phyloP scores from a whole-genome alignment of 1,140 invertebrate genomes.

The Euborellia annulipes region DNA sequence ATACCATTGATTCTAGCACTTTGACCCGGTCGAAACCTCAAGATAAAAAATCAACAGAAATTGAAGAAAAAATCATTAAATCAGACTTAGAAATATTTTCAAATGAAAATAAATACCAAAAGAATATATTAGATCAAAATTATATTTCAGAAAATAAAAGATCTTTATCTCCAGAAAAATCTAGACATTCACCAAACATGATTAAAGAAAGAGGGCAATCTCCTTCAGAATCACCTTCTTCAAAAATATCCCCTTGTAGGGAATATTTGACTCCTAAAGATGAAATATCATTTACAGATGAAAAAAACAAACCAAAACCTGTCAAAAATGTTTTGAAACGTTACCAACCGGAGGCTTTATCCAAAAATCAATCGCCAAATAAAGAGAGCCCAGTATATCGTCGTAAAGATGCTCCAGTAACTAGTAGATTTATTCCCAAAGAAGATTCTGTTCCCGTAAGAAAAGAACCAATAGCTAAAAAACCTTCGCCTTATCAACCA shows the following conservation, averaged over 20 bases:
- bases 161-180: neutral
- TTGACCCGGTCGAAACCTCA: too few species aligned
- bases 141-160: neutral
- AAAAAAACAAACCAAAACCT: too few species aligned
- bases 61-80: neutral
- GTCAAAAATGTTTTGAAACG: too few species aligned
- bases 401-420: neutral
- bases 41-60: neutral
- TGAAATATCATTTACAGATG: too few species aligned
- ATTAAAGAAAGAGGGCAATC: neutral
- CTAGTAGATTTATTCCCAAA: slow-evolving; percentile 1
- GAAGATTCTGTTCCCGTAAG: neutral
- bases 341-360: too few species aligned
- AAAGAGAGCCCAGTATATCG: too few species aligned
- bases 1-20: neutral
- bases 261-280: too few species aligned
- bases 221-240: neutral
- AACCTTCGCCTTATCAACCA: too few species aligned
- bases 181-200: neutral
- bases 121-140: too few species aligned
- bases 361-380: too few species aligned
- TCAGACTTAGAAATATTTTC: neutral
- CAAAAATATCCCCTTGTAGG: neutral
- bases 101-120: neutral
- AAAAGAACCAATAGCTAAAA: neutral